These are phyloP conservation scores for Hypocryptadius cinnamomeus DNA, from an alignment of 2,113 vertebrate genomes.

Conservation along the genomic window DNA sequence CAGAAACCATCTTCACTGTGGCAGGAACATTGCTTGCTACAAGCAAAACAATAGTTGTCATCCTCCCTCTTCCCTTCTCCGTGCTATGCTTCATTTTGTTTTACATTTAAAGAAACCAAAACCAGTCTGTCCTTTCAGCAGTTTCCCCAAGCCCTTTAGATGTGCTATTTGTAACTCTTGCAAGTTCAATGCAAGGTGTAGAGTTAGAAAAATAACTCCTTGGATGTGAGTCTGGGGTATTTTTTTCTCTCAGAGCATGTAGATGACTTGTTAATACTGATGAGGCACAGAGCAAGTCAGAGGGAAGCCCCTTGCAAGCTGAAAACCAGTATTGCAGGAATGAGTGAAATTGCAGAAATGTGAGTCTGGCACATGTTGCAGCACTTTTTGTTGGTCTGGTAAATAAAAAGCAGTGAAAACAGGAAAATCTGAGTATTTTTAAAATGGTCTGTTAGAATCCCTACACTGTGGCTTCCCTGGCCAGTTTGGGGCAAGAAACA, in stretches of 20 bases:
- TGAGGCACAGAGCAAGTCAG: not conserved
- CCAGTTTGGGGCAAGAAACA: not conserved
- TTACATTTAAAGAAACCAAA: not conserved
- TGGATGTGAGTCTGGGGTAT: not conserved
- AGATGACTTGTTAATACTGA: not conserved
- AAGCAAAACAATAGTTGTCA: not conserved
- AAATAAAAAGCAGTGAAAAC: not conserved
- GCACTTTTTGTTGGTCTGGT: not conserved
- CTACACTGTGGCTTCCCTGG: not conserved
- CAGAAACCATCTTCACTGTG: not conserved
- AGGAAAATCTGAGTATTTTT: not conserved
- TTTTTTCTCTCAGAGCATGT: not conserved
- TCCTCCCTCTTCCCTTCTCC: not conserved
- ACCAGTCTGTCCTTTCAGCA: not conserved
- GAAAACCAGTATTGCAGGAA: not conserved
- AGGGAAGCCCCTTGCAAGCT: not conserved
- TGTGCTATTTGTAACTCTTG: not conserved
- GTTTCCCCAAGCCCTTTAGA: not conserved
- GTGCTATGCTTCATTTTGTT: not conserved
- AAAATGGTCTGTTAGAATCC: not conserved
- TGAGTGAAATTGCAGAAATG: not conserved
- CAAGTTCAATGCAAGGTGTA: not conserved
- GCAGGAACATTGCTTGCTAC: not conserved
- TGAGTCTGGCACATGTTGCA: not conserved
- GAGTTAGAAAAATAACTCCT: not conserved